A percentile compares a stretch with the other conserved stretches of the same genome.
phyloP scores from a whole-genome alignment of 2,113 vertebrate genomes.

The Elephas maximus region DNA sequence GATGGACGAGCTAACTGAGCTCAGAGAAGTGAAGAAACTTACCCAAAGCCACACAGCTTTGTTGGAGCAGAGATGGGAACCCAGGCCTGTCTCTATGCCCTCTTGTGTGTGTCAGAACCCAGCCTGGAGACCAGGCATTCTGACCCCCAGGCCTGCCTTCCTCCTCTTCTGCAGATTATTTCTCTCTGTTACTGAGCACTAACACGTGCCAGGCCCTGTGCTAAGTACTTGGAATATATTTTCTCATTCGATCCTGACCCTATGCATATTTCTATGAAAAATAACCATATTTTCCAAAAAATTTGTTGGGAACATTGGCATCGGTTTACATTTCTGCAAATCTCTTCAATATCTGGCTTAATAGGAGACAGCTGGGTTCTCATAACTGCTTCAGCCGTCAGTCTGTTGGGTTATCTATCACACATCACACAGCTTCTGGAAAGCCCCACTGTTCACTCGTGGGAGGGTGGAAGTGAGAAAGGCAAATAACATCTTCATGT shows the following conservation, averaged over 20 bases:
- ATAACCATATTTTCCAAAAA: neutral
- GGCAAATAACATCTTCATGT: neutral
- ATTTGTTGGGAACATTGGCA: neutral
- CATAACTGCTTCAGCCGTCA: neutral
- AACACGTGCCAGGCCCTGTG: neutral
- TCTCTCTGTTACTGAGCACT: neutral
- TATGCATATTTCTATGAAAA: neutral
- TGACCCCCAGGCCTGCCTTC: neutral
- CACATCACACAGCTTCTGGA: neutral
- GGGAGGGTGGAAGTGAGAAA: too few relatives aligned
- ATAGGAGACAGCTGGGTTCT: neutral
- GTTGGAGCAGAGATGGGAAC: neutral
- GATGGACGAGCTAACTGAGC: neutral
- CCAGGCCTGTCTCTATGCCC: neutral
- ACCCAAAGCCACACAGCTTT: neutral
- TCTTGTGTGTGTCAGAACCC: neutral
- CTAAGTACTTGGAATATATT: neutral
- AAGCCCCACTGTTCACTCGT: fast-evolving
- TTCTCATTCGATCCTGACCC: neutral
- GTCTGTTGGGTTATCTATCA: neutral
- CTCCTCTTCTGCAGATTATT: neutral
- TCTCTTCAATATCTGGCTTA: neutral
- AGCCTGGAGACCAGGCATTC: neutral
- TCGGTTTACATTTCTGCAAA: neutral
- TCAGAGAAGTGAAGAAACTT: neutral